These are phyloP conservation scores for Salmo trutta DNA, from an alignment of 2,797 vertebrate genomes.

Conservation along the genomic window DNA sequence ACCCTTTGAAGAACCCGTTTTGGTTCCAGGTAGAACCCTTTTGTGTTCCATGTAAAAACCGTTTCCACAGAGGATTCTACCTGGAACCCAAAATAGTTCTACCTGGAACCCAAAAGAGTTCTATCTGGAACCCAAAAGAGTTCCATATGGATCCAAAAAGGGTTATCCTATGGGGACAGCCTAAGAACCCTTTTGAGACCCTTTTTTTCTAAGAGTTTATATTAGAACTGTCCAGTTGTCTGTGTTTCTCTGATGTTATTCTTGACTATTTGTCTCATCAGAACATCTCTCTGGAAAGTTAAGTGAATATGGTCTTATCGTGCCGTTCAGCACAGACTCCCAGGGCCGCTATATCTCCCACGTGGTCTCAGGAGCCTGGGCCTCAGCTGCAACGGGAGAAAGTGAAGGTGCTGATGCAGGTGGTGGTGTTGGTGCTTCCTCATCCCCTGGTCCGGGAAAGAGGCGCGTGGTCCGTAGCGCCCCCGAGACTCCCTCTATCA, in stretches of 20 bases:
- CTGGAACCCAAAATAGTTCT: too few relatives aligned
- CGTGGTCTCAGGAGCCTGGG: constrained; percentile 66
- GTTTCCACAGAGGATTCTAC: too few relatives aligned
- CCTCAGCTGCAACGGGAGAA: constrained; percentile 49
- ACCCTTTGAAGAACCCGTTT: too few relatives aligned
- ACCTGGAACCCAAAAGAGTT: too few relatives aligned
- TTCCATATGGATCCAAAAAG: too few relatives aligned
- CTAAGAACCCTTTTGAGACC: too few relatives aligned
- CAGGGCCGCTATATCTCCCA: constrained; percentile 91
- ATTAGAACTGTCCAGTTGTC: constrained; percentile 6
- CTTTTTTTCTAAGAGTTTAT: too few relatives aligned
- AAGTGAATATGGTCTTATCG: constrained; percentile 89
- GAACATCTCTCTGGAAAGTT: constrained; percentile 85
- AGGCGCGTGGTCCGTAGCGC: constrained; percentile 81
- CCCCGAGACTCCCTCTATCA: constrained; percentile 55
- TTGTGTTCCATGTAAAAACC: too few relatives aligned
- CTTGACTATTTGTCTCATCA: constrained; percentile 71
- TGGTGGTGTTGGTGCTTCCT: not conserved
- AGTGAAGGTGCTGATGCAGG: constrained; percentile 33
- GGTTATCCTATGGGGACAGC: too few relatives aligned
- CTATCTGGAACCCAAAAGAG: too few relatives aligned
- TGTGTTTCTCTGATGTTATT: constrained; percentile 44
- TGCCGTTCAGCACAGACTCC: constrained; percentile 92
- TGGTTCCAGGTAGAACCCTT: too few relatives aligned
- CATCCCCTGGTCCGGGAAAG: constrained; percentile 38